These are phyloP conservation scores for Clostera curtula DNA, from an alignment of 2,888 invertebrate genomes.

Conservation along the genomic window DNA sequence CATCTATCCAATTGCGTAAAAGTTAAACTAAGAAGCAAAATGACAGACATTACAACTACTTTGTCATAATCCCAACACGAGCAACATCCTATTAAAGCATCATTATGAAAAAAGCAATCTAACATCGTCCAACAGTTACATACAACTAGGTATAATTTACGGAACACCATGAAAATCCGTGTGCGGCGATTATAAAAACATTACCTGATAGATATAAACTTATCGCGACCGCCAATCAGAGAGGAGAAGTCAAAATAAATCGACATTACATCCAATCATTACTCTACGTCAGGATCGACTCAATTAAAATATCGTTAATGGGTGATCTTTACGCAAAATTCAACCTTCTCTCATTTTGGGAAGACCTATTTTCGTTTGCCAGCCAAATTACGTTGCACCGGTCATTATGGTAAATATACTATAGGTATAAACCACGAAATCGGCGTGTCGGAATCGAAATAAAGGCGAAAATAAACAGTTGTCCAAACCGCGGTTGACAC, in stretches of 20 bases:
- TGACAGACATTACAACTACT: too few species aligned
- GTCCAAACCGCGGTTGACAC: constrained; percentile 46
- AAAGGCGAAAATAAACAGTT: constrained; percentile 71
- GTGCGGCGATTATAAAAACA: constrained; percentile 62
- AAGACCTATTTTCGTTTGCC: constrained; percentile 35
- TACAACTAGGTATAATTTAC: constrained; percentile 21
- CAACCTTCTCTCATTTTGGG: constrained; percentile 33
- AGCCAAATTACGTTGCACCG: constrained; percentile 51
- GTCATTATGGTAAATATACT: constrained; percentile 71
- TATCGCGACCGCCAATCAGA: constrained; percentile 73
- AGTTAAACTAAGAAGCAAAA: too few species aligned
- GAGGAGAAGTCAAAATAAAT: constrained; percentile 73
- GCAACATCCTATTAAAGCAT: too few species aligned
- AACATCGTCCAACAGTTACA: constrained; percentile 8
- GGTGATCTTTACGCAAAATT: constrained; percentile 38
- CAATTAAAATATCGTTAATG: constrained; percentile 76
- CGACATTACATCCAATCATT: constrained; percentile 74
- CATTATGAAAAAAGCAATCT: too few species aligned
- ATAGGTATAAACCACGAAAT: constrained; percentile 72
- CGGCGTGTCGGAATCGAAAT: constrained; percentile 69
- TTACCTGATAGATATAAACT: constrained; percentile 67
- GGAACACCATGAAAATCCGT: constrained; percentile 39
- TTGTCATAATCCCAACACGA: too few species aligned
- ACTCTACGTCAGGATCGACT: constrained; percentile 72
- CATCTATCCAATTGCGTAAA: too few species aligned